Evolutionary conservation across 2,888 invertebrate genomes (phyloP).

Genomic region (Chesias legatella): DNA sequence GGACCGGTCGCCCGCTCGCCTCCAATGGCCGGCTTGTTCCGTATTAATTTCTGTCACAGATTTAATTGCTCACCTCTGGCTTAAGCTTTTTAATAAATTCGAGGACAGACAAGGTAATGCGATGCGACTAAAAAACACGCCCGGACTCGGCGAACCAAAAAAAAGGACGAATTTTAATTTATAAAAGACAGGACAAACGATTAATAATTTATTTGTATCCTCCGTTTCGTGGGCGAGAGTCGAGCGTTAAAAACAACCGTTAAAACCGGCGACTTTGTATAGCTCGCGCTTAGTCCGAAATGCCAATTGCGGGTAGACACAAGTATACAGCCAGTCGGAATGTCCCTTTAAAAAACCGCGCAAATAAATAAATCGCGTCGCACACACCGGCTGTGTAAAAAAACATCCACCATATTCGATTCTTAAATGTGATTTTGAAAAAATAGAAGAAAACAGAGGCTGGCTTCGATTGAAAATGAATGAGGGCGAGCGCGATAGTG

Average conservation of each 20-base stretch:
- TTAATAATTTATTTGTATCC: slow-evolving; percentile 81
- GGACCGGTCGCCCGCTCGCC: slow-evolving; percentile 43
- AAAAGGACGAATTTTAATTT: slow-evolving; percentile 78
- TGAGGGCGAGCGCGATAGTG: slow-evolving; percentile 80
- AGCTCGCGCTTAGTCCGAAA: slow-evolving; percentile 78
- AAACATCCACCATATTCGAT: slow-evolving; percentile 78
- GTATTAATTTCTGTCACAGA: slow-evolving; percentile 77
- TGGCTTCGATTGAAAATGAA: slow-evolving; percentile 80
- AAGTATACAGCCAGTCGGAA: slow-evolving; percentile 79
- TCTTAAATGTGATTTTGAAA: slow-evolving; percentile 79
- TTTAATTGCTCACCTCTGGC: slow-evolving; percentile 78
- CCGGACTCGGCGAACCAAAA: slow-evolving; percentile 61
- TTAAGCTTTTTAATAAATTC: slow-evolving; percentile 77
- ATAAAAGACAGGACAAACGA: slow-evolving; percentile 81
- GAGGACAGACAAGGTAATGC: slow-evolving; percentile 71
- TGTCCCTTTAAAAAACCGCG: slow-evolving; percentile 78
- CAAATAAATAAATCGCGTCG: slow-evolving; percentile 81
- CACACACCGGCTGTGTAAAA: slow-evolving; percentile 70
- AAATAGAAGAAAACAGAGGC: slow-evolving; percentile 74
- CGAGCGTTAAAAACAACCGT: slow-evolving; percentile 80
- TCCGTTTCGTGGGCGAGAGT: slow-evolving; percentile 71
- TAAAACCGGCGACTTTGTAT: slow-evolving; percentile 78
- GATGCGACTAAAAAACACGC: slow-evolving; percentile 66
- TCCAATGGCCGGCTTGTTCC: slow-evolving; percentile 51
- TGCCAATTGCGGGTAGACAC: slow-evolving; percentile 80